A percentile compares a stretch with the other conserved stretches of the same genome.
Conservation (phyloP, 1,140 invertebrate species). For the Drosophila burlai region DNA sequence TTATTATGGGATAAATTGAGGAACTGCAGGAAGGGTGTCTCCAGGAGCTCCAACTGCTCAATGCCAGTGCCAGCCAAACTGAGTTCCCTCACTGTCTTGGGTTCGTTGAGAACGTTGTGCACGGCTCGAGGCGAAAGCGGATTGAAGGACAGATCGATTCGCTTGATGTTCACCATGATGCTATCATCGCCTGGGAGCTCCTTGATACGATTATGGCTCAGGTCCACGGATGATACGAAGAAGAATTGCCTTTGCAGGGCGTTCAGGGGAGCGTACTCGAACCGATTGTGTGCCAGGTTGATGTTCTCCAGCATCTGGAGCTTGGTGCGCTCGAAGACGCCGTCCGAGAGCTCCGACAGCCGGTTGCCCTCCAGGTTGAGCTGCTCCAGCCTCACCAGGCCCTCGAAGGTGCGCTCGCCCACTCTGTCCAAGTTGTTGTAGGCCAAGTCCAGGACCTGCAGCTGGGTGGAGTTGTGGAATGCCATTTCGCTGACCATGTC, state of each 20-base stretch:
- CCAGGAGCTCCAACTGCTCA: slow-evolving; percentile 88
- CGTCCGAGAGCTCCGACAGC: slow-evolving; percentile 91
- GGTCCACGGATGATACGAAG: slow-evolving; percentile 91
- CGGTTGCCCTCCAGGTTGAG: slow-evolving; percentile 92
- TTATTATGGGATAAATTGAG: slow-evolving; percentile 94
- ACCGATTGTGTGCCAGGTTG: slow-evolving; percentile 91
- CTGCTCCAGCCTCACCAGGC: slow-evolving; percentile 90
- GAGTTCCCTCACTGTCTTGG: slow-evolving; percentile 93
- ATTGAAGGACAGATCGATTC: slow-evolving; percentile 94
- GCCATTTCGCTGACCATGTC: slow-evolving; percentile 93
- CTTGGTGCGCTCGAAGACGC: slow-evolving; percentile 92
- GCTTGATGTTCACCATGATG: slow-evolving; percentile 94
- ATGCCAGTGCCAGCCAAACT: slow-evolving; percentile 93
- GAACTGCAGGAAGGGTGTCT: slow-evolving; percentile 93
- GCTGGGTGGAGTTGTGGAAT: slow-evolving; percentile 95
- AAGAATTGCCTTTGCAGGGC: slow-evolving; percentile 93
- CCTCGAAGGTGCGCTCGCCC: slow-evolving; percentile 93
- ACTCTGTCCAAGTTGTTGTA: slow-evolving; percentile 91
- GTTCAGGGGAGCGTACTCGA: slow-evolving; percentile 91
- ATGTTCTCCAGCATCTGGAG: slow-evolving; percentile 93
- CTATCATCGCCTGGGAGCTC: slow-evolving; percentile 93
- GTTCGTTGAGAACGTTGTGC: slow-evolving; percentile 92
- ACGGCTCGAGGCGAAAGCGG: slow-evolving; percentile 91
- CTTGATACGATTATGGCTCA: slow-evolving; percentile 91
- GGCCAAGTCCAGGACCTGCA: slow-evolving; percentile 92